Base-by-base conservation (phyloP, 2,888 invertebrate species). In the Acrobasis repandana region DNA sequence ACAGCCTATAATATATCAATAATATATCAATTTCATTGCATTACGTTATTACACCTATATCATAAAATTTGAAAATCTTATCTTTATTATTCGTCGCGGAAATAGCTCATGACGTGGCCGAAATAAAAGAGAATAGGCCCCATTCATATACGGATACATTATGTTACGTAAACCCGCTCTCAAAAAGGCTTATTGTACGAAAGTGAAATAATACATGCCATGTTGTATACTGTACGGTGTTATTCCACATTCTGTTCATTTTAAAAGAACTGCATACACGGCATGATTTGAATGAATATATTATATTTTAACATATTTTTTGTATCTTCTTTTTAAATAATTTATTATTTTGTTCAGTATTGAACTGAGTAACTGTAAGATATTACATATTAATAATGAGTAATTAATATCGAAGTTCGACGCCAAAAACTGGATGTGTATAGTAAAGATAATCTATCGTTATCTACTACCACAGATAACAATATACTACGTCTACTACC, bases 131-230 rank as follows among this genome's bases (percentile, higher is more conserved):
- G 38, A 60, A 61, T 52, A 60, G 28, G 49, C 50, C 51, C 36
- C 54, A 63, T 61, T 58, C 62, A 56, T 36, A 63, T 65, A 63
- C 50, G 60, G 57, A 47, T 51, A 36, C 60, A 61, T 67, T 68
- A 64, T 66, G 61, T 68, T 65, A 69, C 66, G 61, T 62, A 20
- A 56, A 58, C 61, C 54, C 49, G 56, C 52, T 52, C 9, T 61
- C 18, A 58, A 63, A 67, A 68, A 63, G 62, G 64, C 64, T 66
- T 34, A 52, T 56, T 58, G 36, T 56, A 61, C 58, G 60, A 68
- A 69, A 71, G 70, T 65, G 66, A 68, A 72, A 71, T 16, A 51
- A 14, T 15, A 51, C 15, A 16, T n/a, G n/a, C 16, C 9, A n/a
- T 52, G 18, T 16, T 52, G 36, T 36, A 52, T 70, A 63, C 54